phyloP scores from a whole-genome alignment of 2,797 vertebrate species.

The Bryconaethiops microstoma region DNA sequence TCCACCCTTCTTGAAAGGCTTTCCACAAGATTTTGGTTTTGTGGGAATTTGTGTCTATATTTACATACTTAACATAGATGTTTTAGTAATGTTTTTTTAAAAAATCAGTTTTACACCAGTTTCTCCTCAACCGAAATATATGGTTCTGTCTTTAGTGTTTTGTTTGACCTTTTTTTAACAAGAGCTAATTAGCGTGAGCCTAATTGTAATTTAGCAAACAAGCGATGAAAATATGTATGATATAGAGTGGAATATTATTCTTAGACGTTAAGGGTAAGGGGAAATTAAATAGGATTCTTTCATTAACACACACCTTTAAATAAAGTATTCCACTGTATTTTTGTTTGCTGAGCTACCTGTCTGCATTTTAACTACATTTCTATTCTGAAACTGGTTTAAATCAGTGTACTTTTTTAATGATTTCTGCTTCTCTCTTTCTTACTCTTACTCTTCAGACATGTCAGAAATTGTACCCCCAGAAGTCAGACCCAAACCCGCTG shows the following conservation, averaged over 20 bases:
- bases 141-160: no score
- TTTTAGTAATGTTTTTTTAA: no score
- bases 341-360: not conserved
- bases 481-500: slow-evolving; percentile 88
- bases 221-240: no score
- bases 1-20: no score
- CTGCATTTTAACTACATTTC: not conserved
- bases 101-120: no score
- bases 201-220: no score
- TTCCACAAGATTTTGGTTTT: no score
- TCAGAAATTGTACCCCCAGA: slow-evolving; percentile 93
- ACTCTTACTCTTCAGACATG: slow-evolving; percentile 79
- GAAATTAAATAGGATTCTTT: not conserved
- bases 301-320: not conserved
- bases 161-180: no score
- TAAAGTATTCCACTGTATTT: not conserved
- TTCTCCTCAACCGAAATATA: not conserved
- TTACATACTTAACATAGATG: slow-evolving; percentile 1
- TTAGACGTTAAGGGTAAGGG: no score
- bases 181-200: no score
- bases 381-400: not conserved
- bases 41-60: no score
- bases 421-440: slow-evolving; percentile 17
- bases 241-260: no score
- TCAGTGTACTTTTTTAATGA: not conserved